These are phyloP conservation scores for Heliocidaris erythrogramma DNA, from an alignment of 35 echinoderm and acorn worm species.

Conservation along the genomic window DNA sequence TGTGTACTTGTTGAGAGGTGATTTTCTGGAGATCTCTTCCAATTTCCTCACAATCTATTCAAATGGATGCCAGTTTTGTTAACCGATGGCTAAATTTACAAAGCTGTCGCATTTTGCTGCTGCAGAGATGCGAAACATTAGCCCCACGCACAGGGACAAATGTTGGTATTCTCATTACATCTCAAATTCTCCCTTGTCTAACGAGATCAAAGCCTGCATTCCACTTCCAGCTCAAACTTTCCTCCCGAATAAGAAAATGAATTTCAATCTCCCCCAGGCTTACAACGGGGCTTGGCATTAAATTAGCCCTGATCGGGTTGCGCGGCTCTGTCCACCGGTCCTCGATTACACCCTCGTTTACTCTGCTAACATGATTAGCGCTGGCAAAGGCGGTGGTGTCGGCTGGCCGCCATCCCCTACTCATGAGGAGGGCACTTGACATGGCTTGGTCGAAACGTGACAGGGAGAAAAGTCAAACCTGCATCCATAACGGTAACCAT, in stretches of 20 bases:
- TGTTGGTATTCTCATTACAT: not conserved
- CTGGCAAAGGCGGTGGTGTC: not conserved
- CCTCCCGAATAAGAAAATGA: not conserved
- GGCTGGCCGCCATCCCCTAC: not conserved
- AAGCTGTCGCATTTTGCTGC: not conserved
- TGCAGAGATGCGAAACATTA: not conserved
- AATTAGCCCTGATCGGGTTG: not conserved
- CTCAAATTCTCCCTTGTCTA: not conserved
- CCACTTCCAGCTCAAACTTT: not conserved
- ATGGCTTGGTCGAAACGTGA: not conserved
- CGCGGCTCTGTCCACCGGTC: slow-evolving; percentile 3
- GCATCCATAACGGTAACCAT: slow-evolving; percentile 6
- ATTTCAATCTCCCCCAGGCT: slow-evolving; percentile 7
- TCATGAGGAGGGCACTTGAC: not conserved
- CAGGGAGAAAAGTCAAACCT: not conserved
- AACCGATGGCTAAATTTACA: not conserved
- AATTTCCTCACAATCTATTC: not conserved
- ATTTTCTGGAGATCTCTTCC: no score
- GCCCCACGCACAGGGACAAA: not conserved
- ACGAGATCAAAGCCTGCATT: not conserved
- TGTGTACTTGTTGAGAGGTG: not conserved
- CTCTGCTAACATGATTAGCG: not conserved
- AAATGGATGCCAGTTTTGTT: not conserved
- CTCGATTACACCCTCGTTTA: slow-evolving; percentile 1
- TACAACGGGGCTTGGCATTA: not conserved